These are phyloP conservation scores for Hestina assimilis DNA, from an alignment of 1,140 invertebrate species.

Conservation along the genomic window DNA sequence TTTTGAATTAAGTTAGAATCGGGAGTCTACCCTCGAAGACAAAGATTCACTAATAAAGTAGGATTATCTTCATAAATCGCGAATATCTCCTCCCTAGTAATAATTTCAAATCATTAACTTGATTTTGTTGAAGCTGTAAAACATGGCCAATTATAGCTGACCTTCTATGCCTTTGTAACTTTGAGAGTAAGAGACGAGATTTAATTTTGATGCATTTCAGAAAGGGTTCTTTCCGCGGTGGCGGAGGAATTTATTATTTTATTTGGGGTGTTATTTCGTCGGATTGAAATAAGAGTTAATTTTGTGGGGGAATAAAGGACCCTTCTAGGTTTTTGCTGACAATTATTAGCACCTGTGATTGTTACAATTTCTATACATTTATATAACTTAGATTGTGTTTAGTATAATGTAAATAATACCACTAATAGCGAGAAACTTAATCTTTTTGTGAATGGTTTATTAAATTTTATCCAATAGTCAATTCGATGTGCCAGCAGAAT, in stretches of 20 bases:
- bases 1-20: too few relatives aligned
- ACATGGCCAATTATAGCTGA: constrained; percentile 33
- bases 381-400: too few relatives aligned
- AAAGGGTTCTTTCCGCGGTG: constrained; percentile 24
- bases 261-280: constrained; percentile 22
- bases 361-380: constrained; percentile 10
- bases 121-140: constrained; percentile 35
- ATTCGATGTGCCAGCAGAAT: too few relatives aligned
- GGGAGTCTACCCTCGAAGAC: constrained; percentile 21
- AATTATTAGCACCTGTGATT: constrained; percentile 44
- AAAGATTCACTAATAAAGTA: constrained; percentile 35
- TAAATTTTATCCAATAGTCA: too few relatives aligned
- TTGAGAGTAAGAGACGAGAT: background rate
- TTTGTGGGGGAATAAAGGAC: constrained; percentile 27
- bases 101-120: constrained; percentile 52
- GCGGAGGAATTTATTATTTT: constrained; percentile 31
- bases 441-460: too few relatives aligned
- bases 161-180: constrained; percentile 20
- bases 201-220: constrained; percentile 18
- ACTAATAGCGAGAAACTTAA: too few relatives aligned
- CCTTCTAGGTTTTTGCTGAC: constrained; percentile 33
- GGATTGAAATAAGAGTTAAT: constrained; percentile 34
- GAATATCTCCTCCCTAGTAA: constrained; percentile 36
- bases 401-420: too few relatives aligned
- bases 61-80: constrained; percentile 47